These are phyloP conservation scores for Aulostomus chinensis DNA, from an alignment of 2,797 vertebrate genomes.

Conservation along the genomic window DNA sequence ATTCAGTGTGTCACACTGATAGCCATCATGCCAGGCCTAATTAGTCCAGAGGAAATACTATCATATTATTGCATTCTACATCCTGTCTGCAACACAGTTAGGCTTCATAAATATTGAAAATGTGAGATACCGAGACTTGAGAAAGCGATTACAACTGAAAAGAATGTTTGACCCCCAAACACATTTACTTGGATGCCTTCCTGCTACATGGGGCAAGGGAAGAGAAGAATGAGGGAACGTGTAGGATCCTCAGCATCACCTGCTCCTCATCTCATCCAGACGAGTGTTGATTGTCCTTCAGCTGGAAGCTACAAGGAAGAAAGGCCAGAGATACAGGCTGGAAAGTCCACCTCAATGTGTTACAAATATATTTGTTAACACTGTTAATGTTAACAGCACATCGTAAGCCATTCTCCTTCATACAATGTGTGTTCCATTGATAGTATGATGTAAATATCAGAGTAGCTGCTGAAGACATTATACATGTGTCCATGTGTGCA, in stretches of 20 bases:
- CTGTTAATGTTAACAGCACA: too few species aligned
- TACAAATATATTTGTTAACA: too few species aligned
- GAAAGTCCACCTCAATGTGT: too few species aligned
- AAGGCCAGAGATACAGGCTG: slow-evolving; percentile 59
- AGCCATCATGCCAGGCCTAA: slow-evolving; percentile 41
- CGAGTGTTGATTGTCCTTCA: slow-evolving; percentile 63
- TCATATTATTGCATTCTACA: slow-evolving; percentile 43
- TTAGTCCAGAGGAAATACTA: slow-evolving; percentile 53
- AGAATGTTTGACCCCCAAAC: slow-evolving; percentile 50
- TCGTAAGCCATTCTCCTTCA: too few species aligned
- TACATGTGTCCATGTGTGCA: too few species aligned
- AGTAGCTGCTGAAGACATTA: too few species aligned
- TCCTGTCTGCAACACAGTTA: slow-evolving; percentile 44
- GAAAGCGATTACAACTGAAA: slow-evolving; percentile 54
- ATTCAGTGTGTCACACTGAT: slow-evolving; percentile 51
- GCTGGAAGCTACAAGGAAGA: slow-evolving; percentile 48
- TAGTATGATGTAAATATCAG: too few species aligned
- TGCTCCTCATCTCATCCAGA: slow-evolving; percentile 44
- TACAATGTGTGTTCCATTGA: too few species aligned
- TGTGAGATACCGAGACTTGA: slow-evolving; percentile 28
- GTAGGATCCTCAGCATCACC: slow-evolving; percentile 30
- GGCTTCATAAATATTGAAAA: slow-evolving; percentile 54
- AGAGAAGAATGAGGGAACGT: slow-evolving; percentile 36
- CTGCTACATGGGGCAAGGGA: slow-evolving; percentile 11
- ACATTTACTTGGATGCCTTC: slow-evolving; percentile 18